Evolutionary conservation across 2,113 vertebrate species (phyloP).

Genomic region (Probosciger aterrimus): DNA sequence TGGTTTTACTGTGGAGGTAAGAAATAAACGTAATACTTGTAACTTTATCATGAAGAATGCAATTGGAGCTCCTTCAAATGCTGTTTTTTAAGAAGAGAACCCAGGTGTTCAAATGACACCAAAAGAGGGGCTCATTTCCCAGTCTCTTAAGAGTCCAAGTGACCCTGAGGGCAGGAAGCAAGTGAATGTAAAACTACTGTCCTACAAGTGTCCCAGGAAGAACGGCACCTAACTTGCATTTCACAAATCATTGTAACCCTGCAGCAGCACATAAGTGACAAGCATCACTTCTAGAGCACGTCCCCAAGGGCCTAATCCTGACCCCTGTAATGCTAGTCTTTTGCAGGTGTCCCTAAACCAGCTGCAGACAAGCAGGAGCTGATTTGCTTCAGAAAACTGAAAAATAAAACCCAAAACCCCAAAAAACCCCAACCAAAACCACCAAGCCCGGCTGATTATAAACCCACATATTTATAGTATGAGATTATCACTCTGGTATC

Average conservation of each 20-base stretch:
- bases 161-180: slow-evolving; percentile 32
- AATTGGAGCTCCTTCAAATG: background rate
- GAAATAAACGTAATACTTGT: background rate
- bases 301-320: background rate
- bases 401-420: background rate
- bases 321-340: background rate
- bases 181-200: slow-evolving; percentile 27
- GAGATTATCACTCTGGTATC: background rate
- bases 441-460: background rate
- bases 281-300: background rate
- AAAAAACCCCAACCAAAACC: background rate
- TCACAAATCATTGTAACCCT: background rate
- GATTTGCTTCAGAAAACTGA: slow-evolving; percentile 2
- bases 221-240: background rate
- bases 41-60: background rate
- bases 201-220: slow-evolving; percentile 20
- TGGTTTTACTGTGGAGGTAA: background rate
- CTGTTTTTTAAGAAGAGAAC: background rate
- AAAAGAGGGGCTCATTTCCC: background rate
- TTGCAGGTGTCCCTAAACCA: slow-evolving; percentile 23
- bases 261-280: background rate
- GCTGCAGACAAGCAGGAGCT: background rate
- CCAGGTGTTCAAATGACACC: background rate
- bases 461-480: background rate
- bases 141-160: background rate